These are phyloP conservation scores for Uloborus diversus DNA, from an alignment of 1,140 invertebrate genomes.

Conservation along the genomic window DNA sequence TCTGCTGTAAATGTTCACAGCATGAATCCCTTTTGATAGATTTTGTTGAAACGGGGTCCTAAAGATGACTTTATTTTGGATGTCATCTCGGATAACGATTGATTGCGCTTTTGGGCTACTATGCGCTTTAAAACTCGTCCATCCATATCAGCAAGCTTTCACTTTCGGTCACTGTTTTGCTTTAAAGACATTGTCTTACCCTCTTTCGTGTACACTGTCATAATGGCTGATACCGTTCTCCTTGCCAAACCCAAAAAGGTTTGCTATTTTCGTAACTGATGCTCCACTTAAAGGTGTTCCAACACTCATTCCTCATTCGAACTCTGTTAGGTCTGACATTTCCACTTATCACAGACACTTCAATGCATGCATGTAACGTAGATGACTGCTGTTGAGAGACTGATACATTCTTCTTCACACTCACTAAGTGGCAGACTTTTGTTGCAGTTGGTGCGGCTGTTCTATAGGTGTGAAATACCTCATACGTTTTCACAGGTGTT, in stretches of 20 bases:
- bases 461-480: conserved; percentile 1
- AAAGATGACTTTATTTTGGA: neutral
- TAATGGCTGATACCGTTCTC: conserved; percentile 21
- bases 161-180: too few species aligned
- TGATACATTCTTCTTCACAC: conserved; percentile 1
- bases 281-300: neutral
- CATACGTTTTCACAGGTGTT: conserved; percentile 6
- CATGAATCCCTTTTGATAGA: neutral
- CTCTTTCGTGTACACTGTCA: neutral
- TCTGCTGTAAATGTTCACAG: neutral
- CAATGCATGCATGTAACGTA: neutral
- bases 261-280: neutral
- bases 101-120: too few species aligned
- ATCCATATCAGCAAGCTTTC: too few species aligned
- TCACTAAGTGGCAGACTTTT: conserved; percentile 3
- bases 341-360: neutral
- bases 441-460: conserved; percentile 2
- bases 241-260: neutral
- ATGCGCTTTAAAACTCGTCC: too few species aligned
- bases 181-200: neutral
- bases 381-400: conserved; percentile 1
- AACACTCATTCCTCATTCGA: neutral
- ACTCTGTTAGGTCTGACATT: conserved; percentile 4
- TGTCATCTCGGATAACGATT: too few species aligned
- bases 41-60: too few species aligned